These are phyloP conservation scores for Paedocypris micromegethes DNA, from an alignment of 2,797 vertebrate species.

Conservation along the genomic window DNA sequence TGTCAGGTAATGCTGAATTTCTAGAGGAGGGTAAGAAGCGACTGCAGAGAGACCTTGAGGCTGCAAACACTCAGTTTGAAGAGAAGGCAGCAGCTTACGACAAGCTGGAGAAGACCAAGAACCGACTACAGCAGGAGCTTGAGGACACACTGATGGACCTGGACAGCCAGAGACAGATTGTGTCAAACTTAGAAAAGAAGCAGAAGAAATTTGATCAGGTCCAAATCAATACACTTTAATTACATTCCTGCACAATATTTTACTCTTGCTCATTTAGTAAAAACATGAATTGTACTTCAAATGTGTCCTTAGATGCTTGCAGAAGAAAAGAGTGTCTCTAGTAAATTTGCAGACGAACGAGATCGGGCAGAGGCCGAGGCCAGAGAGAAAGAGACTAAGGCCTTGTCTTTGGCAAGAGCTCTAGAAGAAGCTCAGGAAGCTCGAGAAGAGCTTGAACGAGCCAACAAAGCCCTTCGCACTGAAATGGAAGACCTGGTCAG, in stretches of 20 bases:
- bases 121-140: slow-evolving; percentile 89
- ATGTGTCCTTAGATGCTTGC: slow-evolving; percentile 76
- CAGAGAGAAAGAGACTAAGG: slow-evolving; percentile 89
- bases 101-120: slow-evolving; percentile 94
- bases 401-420: slow-evolving; percentile 78
- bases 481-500: slow-evolving; percentile 98
- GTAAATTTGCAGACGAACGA: slow-evolving; percentile 86
- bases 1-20: slow-evolving; percentile 69
- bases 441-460: slow-evolving; percentile 87
- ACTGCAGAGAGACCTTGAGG: slow-evolving; percentile 86
- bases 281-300: not conserved
- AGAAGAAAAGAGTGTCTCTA: slow-evolving; percentile 88
- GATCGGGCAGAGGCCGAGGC: slow-evolving; percentile 89
- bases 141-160: slow-evolving; percentile 90
- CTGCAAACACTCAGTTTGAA: slow-evolving; percentile 79
- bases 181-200: slow-evolving; percentile 95
- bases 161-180: slow-evolving; percentile 86
- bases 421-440: slow-evolving; percentile 83
- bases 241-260: not conserved
- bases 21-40: slow-evolving; percentile 91
- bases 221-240: not conserved
- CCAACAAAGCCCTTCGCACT: slow-evolving; percentile 75
- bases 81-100: slow-evolving; percentile 88
- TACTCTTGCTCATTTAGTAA: not conserved
- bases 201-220: slow-evolving; percentile 99